These are phyloP conservation scores for Ameiurus melas DNA, from an alignment of 2,113 vertebrate species.

Conservation along the genomic window DNA sequence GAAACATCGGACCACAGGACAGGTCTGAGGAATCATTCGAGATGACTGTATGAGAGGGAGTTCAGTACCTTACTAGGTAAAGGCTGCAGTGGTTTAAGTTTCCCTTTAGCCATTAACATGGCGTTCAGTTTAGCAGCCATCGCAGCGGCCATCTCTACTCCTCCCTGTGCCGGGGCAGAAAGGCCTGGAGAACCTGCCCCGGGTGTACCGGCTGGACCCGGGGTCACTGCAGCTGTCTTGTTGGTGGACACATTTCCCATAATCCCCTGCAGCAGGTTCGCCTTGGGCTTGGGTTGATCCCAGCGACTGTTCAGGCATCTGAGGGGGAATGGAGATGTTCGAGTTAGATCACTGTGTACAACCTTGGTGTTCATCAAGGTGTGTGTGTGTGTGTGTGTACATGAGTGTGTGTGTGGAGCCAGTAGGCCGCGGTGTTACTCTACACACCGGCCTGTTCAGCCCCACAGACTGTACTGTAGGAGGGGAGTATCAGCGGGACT, in stretches of 20 bases:
- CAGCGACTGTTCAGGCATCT: slow-evolving; percentile 75
- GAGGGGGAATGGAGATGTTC: neutral
- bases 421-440: slow-evolving; percentile 70
- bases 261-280: slow-evolving; percentile 56
- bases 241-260: slow-evolving; percentile 51
- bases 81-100: slow-evolving; percentile 82
- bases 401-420: slow-evolving; percentile 73
- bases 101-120: slow-evolving; percentile 97
- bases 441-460: slow-evolving; percentile 69
- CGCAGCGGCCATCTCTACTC: slow-evolving; percentile 87
- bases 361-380: no score
- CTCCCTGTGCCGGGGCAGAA: slow-evolving; percentile 62
- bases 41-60: neutral
- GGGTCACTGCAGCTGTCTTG: neutral
- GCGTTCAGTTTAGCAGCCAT: slow-evolving; percentile 96
- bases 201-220: neutral
- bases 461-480: slow-evolving; percentile 75
- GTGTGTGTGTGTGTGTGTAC: neutral
- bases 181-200: neutral
- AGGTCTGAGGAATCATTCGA: no score
- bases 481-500: slow-evolving; percentile 78
- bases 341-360: neutral
- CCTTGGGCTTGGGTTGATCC: slow-evolving; percentile 69
- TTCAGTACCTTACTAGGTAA: slow-evolving; percentile 70
- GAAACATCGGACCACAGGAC: no score